Conservation (phyloP, 2,797 vertebrate species). For the Arrhamphus sclerolepis region DNA sequence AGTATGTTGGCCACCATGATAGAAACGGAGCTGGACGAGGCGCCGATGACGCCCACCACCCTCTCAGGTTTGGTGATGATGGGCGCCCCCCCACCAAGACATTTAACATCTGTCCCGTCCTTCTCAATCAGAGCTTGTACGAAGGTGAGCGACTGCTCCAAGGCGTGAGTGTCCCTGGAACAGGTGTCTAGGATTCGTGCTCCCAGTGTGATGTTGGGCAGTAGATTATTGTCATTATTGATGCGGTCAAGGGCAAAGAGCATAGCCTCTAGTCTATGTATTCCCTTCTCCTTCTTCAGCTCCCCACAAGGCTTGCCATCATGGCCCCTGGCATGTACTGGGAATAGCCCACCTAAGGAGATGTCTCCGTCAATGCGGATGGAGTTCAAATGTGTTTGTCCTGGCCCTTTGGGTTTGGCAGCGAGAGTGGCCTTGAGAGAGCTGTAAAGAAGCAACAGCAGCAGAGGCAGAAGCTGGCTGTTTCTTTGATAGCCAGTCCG, state of each 20-base stretch:
- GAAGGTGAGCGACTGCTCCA: conserved; percentile 98
- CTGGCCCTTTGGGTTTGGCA: conserved; percentile 88
- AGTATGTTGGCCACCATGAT: conserved; percentile 99
- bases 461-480: conserved; percentile 47
- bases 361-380: conserved; percentile 98
- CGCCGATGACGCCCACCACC: conserved; percentile 95
- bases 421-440: conserved; percentile 76
- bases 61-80: conserved; percentile 96
- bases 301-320: conserved; percentile 96
- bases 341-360: conserved; percentile 95
- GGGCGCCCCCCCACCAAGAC: conserved; percentile 90
- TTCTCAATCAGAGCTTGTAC: conserved; percentile 98
- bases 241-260: conserved; percentile 97
- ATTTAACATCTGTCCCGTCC: conserved; percentile 95
- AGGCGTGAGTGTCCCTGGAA: conserved; percentile 95
- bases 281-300: conserved; percentile 98
- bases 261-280: conserved; percentile 97
- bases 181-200: conserved; percentile 97
- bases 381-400: conserved; percentile 95
- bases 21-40: conserved; percentile 96
- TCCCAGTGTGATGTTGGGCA: conserved; percentile 97
- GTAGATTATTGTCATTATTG: conserved; percentile 95
- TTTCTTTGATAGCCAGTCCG: conserved; percentile 44
- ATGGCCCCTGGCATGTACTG: conserved; percentile 91
- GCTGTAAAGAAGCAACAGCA: conserved; percentile 73